Evolutionary conservation across 2,888 invertebrate species (phyloP), one percentile per base, ranked within the genome.

Genomic region (Drosophila austrosaltans): DNA sequence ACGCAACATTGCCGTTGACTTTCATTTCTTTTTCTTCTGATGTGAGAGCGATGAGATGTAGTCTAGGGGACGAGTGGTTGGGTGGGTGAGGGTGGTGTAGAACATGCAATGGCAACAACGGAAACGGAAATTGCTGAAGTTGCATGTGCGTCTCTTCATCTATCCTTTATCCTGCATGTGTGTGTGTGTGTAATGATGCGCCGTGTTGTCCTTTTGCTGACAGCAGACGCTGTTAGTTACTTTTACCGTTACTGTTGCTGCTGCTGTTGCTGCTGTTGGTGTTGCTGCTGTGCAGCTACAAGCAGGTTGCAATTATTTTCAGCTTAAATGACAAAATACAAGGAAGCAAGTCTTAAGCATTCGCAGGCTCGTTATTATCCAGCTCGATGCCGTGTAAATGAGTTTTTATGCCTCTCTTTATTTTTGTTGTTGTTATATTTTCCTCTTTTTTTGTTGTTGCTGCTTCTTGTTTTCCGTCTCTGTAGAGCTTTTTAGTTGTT

Each of bases 231-330:
- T 61, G 74, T 73, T 77, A 78, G 66, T 70, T 72, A 67, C 63
- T 74, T 76, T 69, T 66, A 66, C 59, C 69, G 67, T 79, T 60
- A 60, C 36, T 5, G 32, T 25, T 32, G 56, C 25, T 39, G 61
- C 61, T 66, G 68, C 59, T 67, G 67, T 77, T 60, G 42, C 36
- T 5, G 32, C 10, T 32, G 56, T n/a, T 48, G 16, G 22, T 30
- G 30, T 36, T 53, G 36, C 3, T 32, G 39, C 16, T 61, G 75
- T 56, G 59, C 36, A 36, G 66, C 67, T 90, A 86, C 87, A 90
- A 91, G 91, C 89, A 88, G 88, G 90, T 85, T 89, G 90, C 85
- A 91, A 91, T 91, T 91, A 91, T 90, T 91, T 91, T 89, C 91
- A 91, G 91, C 91, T 91, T 91, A 91, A 91, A 90, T 85, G 91